Conservation (phyloP, 2,888 invertebrate species). For the Caenorhabditis sp. region DNA sequence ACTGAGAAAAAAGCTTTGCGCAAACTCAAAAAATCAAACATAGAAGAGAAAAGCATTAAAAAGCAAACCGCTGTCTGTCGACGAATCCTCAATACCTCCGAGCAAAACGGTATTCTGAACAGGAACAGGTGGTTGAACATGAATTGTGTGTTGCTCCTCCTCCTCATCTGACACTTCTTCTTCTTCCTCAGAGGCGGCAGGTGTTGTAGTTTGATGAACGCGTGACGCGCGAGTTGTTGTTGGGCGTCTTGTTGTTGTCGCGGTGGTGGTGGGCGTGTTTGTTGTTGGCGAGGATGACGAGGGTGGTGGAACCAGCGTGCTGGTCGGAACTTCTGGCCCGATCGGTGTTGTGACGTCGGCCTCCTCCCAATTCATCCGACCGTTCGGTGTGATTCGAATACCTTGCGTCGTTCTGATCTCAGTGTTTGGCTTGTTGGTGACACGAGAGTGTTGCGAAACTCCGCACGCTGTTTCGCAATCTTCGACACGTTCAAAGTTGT, state of each 20-base stretch:
- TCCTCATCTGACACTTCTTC: constrained; percentile 24
- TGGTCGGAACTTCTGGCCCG: constrained; percentile 8
- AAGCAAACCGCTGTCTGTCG: constrained; percentile 48
- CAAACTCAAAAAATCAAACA: constrained; percentile 1
- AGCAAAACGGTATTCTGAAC: constrained; percentile 33
- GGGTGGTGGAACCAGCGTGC: background rate
- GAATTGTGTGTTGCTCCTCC: constrained; percentile 18
- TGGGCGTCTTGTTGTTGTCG: constrained; percentile 17
- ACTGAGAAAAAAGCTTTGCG: background rate
- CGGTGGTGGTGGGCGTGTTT: constrained; percentile 9
- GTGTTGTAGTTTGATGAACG: constrained; percentile 2
- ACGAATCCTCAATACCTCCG: constrained; percentile 43
- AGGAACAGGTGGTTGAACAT: constrained; percentile 27
- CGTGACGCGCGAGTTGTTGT: constrained; percentile 22
- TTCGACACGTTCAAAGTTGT: constrained; percentile 64
- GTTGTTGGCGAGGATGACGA: background rate
- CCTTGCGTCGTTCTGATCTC: constrained; percentile 45
- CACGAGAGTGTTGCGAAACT: constrained; percentile 18
- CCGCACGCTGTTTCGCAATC: constrained; percentile 45
- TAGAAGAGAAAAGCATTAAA: constrained; percentile 5
- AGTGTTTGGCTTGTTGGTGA: constrained; percentile 29
- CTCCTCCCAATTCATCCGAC: constrained; percentile 22
- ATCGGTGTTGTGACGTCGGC: constrained; percentile 20
- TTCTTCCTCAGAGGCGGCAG: constrained; percentile 7
- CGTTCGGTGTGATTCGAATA: constrained; percentile 42